These are phyloP conservation scores for Griposia aprilina DNA, from an alignment of 2,888 invertebrate genomes.

Conservation along the genomic window DNA sequence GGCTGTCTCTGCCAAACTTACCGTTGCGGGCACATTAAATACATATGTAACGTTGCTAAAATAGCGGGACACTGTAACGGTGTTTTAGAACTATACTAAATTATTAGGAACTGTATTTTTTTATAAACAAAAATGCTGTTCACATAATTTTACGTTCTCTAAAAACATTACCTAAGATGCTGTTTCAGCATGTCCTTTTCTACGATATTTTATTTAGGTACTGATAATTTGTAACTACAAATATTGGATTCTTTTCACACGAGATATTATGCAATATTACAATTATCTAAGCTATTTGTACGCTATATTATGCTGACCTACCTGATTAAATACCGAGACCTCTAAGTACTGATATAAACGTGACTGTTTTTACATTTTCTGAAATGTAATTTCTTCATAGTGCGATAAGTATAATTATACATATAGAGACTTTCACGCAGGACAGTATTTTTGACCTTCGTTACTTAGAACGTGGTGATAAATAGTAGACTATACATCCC, in stretches of 20 bases:
- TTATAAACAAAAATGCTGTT: neutral
- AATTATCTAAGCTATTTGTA: slow-evolving; percentile 4
- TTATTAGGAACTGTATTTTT: neutral
- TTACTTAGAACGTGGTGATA: neutral
- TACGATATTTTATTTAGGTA: too few relatives aligned
- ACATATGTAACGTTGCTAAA: slow-evolving; percentile 55
- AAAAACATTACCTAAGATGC: neutral
- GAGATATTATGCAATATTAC: neutral
- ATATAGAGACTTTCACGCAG: too few relatives aligned
- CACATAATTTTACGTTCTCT: neutral
- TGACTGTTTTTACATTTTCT: slow-evolving; percentile 31
- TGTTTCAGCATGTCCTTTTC: too few relatives aligned
- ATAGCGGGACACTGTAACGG: slow-evolving; percentile 55
- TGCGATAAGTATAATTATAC: neutral
- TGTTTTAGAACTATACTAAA: slow-evolving; percentile 24
- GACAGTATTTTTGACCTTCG: neutral
- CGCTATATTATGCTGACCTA: slow-evolving; percentile 7
- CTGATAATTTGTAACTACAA: neutral
- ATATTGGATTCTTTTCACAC: neutral
- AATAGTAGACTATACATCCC: neutral
- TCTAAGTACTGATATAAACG: slow-evolving; percentile 17
- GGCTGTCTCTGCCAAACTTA: slow-evolving; percentile 58
- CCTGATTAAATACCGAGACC: slow-evolving; percentile 2
- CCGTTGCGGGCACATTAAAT: slow-evolving; percentile 47
- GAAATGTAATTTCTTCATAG: slow-evolving; percentile 12